Base-by-base conservation (phyloP, 2,888 invertebrate species). In the Phalangium opilio region DNA sequence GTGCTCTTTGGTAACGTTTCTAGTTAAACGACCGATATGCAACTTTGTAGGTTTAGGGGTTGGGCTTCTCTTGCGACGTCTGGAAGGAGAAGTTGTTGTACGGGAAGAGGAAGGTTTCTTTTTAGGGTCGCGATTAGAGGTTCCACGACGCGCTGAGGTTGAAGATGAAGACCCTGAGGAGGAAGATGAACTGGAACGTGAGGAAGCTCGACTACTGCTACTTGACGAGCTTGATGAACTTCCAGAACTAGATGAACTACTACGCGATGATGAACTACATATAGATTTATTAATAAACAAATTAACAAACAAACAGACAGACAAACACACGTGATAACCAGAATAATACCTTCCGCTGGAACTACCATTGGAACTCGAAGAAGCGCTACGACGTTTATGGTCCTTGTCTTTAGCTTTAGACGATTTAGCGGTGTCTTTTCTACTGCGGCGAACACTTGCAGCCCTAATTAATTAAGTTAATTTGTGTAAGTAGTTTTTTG, bases 31-130 rank as follows among this genome's bases (percentile, higher is more conserved):
- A 0, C 91, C 93, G 51, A 96, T 82, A 63, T 95, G 93, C 60
- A 96, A 89, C 62, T 93, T 83, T 1, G 83, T 83, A 0, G 93
- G 89, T 36, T 84, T 77, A 0, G 91, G 91, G 0, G 90, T 86
- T 44, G 52, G 51, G 19, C 55, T 53, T 15, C 53, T 47, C 34
- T 86, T 78, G 60, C 85, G 83, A 10, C 85, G 77, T 15, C 64
- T 61, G 11, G 67, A 63, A 27, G 61, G 61, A 8, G 27, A 27
- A 27, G 27, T 7, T 7, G 27, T 27, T 27, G 27, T 27, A 8
- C 27, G 5, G 59, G 56, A 32, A 17, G 38, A 50, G 41, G 52
- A 48, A 10, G 45, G 35, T 17, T 40, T 50, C 53, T 43, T 58
- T 49, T 40, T 56, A 54, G 18, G 60, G 50, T 33, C 57, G 45